Base-by-base conservation (phyloP, 2,888 invertebrate genomes). In the Pristionchus fissidentatus region DNA sequence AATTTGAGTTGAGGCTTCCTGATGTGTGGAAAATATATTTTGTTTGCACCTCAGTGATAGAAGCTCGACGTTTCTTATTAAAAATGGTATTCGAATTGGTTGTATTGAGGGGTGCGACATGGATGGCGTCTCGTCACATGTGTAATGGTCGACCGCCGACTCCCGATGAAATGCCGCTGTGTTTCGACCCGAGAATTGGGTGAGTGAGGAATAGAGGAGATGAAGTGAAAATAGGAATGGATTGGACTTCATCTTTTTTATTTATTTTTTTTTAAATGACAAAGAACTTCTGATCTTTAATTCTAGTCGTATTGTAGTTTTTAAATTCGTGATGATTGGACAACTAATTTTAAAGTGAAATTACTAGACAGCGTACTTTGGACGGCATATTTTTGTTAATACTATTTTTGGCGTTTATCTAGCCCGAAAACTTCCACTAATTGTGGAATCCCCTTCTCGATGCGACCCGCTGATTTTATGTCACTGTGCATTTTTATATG, bases 161-260 rank as follows among this genome's bases (percentile, higher is more conserved):
- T 4, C 94, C 95, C 22, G 94, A 95, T 5, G 97, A 97, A 92
- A 95, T 98, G 86, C 97, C 97, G 15, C 90, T 93, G 83, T 94
- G 94, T 88, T 94, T 93, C 89, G 91, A 92, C 83, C 90, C 90
- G 0, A 85, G 88, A 38, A 83, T 85, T 10, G 92, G 92, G 83
- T 83, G 3, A 70, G 83, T 73, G 15, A 2, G n/a, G 55, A 4
- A 19, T 15, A 7, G 13, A n/a, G 22, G 55, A 19, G 55, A 55
- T 55, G 22, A n/a, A n/a, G 55, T 13, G 55, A 22, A 4, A 55
- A 7, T 55, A 55, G 4, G 15, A 22, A 22, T n/a, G 22, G 13
- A 55, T 22, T 22, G 3, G 3, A 52, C n/a, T 52, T n/a, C 52
- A 52, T 13, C 15, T 52, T n/a, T 15, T 22, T 52, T 15, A 13